These are phyloP conservation scores for Oenanthe melanoleuca DNA, from an alignment of 2,113 vertebrate genomes.

Conservation along the genomic window DNA sequence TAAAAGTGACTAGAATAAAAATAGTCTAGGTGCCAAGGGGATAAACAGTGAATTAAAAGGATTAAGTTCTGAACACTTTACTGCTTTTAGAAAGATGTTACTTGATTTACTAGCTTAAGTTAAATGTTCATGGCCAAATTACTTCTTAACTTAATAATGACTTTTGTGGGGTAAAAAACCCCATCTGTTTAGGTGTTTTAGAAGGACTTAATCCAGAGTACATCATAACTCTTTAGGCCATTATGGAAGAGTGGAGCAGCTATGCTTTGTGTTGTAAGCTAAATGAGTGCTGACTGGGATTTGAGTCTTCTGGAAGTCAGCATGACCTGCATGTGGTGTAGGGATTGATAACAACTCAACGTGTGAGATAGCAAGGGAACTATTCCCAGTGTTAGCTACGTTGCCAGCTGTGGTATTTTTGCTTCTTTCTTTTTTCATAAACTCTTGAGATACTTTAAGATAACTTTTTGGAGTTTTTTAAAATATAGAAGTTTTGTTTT, in stretches of 20 bases:
- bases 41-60: constrained; percentile 64
- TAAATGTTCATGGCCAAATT: constrained; percentile 39
- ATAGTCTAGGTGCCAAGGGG: constrained; percentile 47
- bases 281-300: neutral
- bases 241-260: neutral
- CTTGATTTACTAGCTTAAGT: constrained; percentile 57
- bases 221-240: neutral
- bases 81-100: constrained; percentile 56
- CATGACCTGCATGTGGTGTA: neutral
- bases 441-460: neutral
- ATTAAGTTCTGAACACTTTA: constrained; percentile 53
- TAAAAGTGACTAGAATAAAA: constrained; percentile 52
- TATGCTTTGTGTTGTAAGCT: neutral
- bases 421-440: neutral
- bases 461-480: neutral
- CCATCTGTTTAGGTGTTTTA: constrained; percentile 17
- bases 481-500: neutral
- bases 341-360: neutral
- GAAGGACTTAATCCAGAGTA: constrained; percentile 1
- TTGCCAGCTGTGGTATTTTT: neutral
- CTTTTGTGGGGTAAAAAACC: neutral
- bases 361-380: neutral
- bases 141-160: constrained; percentile 35
- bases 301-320: constrained; percentile 5
- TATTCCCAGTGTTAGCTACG: neutral